Conservation (phyloP, 2,888 invertebrate species). For the Ormyrus thymus region DNA sequence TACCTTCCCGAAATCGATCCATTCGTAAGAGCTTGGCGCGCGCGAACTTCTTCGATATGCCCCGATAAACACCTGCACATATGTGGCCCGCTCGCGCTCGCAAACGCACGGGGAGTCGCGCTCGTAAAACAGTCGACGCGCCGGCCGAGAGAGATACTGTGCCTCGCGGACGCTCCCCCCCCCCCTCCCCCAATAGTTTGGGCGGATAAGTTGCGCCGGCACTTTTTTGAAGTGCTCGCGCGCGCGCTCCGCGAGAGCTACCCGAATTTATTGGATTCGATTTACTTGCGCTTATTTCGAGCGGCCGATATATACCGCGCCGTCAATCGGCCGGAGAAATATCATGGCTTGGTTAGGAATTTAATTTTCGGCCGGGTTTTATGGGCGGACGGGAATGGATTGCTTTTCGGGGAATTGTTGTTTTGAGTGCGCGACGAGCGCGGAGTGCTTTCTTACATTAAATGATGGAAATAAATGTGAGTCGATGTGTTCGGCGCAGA, state of each 20-base stretch:
- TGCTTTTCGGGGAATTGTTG: too few species aligned
- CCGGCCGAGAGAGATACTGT: slow-evolving; percentile 32
- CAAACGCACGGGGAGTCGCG: background rate
- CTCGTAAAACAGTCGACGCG: slow-evolving; percentile 50
- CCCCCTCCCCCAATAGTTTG: background rate
- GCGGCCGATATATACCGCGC: too few species aligned
- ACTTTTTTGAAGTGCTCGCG: background rate
- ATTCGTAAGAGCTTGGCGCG: too few species aligned
- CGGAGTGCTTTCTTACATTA: too few species aligned
- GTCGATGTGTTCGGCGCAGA: too few species aligned
- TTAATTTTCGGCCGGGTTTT: too few species aligned
- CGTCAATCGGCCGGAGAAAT: too few species aligned
- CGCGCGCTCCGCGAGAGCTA: background rate
- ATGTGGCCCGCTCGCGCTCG: background rate
- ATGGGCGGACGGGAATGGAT: too few species aligned
- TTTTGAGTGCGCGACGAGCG: too few species aligned
- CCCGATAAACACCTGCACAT: background rate
- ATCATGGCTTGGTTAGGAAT: too few species aligned
- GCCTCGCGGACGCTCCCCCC: slow-evolving; percentile 36
- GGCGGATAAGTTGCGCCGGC: background rate
- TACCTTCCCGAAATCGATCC: too few species aligned
- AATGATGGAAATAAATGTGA: too few species aligned
- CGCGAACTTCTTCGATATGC: background rate
- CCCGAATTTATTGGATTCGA: background rate
- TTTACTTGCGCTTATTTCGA: background rate